phyloP scores from a whole-genome alignment of 1,140 invertebrate genomes.

The Drosophila leontia region DNA sequence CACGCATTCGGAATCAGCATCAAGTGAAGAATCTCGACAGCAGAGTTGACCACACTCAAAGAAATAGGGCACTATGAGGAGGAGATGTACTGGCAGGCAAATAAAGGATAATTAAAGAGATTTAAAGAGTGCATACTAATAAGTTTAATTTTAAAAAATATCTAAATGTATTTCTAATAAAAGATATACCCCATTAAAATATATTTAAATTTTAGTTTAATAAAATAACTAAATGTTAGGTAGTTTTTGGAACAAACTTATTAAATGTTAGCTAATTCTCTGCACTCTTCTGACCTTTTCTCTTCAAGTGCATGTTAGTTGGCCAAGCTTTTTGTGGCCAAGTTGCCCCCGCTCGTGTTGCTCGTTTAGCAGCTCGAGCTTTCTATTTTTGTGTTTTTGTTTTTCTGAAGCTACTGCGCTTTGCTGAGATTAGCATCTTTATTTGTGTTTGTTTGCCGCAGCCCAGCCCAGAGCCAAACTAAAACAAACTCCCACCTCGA shows the following conservation, averaged over 20 bases:
- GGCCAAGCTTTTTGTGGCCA: slow-evolving; percentile 44
- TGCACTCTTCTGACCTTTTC: background rate
- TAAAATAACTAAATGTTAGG: no score
- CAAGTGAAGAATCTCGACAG: slow-evolving; percentile 59
- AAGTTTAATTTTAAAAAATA: no score
- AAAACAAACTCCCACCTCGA: slow-evolving; percentile 49
- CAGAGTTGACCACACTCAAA: slow-evolving; percentile 34
- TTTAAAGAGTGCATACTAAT: no score
- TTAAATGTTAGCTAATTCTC: background rate
- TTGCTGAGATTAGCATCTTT: slow-evolving; percentile 81
- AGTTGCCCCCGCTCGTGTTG: slow-evolving; percentile 44
- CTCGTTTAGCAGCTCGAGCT: slow-evolving; percentile 65
- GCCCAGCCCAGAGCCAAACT: slow-evolving; percentile 47
- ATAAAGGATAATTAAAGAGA: no score
- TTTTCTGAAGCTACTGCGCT: slow-evolving; percentile 54
- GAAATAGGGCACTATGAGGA: background rate
- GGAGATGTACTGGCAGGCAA: background rate
- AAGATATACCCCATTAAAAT: background rate
- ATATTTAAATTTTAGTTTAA: background rate
- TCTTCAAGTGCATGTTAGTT: slow-evolving; percentile 20
- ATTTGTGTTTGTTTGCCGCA: slow-evolving; percentile 81
- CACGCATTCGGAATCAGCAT: slow-evolving; percentile 18
- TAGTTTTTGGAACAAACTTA: background rate
- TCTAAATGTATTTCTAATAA: background rate
- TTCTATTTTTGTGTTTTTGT: slow-evolving; percentile 29